Base-by-base conservation (phyloP, 2,888 invertebrate genomes). In the Drosophila phalerata region DNA sequence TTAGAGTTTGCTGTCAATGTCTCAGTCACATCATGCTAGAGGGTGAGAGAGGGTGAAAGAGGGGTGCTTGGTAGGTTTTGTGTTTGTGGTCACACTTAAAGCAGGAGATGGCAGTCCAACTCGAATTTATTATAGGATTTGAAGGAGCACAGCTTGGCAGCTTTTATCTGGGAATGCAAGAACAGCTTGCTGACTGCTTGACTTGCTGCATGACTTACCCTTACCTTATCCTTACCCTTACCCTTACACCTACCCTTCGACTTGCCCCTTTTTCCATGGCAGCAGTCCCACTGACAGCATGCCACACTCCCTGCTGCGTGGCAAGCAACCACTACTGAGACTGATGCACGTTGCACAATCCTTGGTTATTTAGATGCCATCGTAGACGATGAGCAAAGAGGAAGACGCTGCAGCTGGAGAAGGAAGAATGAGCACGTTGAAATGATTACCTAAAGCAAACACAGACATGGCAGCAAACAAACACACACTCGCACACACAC, bases 391-490 rank as follows among this genome's bases (percentile, higher is more conserved):
- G 51, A 47, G 51, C 38, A 38, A 38, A 19, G 49, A 53, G 25
- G 37, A 25, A 52, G 74, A 15, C 34, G 45, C 25, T 43, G n/a
- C 17, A 42, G 22, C 30, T 28, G 51, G 28, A 56, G 34, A 25
- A 47, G 57, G 61, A 62, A 62, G 76, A 69, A 79, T 69, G 61
- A 72, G 81, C 80, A 80, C 79, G 82, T 73, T 82, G 77, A 81
- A 89, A 88, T 89, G 84, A 85, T 85, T 85, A 87, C 84, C 84
- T 73, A 85, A 89, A 89, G 84, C 84, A 85, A 85, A 84, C 89
- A 89, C 82, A 84, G 84, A 84, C 84, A 81, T 76, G 76, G 62
- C 69, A 68, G 89, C 79, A 81, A 84, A 84, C 85, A 88, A 38
- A 56, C 61, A 71, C 28, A 52, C 43, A 19, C 38, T 22, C 51